phyloP scores from a whole-genome alignment of 2,113 vertebrate species.

The Oenanthe oenanthe region DNA sequence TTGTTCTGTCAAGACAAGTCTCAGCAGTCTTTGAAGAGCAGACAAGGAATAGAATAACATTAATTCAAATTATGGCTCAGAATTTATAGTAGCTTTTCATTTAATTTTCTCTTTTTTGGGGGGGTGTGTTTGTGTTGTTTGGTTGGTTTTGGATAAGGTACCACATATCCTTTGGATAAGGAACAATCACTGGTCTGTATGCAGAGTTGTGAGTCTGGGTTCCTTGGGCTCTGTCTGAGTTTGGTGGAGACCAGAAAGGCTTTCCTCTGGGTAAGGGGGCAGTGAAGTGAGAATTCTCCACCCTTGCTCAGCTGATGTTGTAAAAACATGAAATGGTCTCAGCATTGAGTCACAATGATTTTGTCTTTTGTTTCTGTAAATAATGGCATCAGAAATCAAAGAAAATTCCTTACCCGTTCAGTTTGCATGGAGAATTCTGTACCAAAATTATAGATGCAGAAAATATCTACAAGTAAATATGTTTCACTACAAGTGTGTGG shows the following conservation, averaged over 20 bases:
- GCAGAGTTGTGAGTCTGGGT: not conserved
- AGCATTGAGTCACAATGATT: not conserved
- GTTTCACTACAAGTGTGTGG: not conserved
- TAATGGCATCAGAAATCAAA: not conserved
- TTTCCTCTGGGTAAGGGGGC: not conserved
- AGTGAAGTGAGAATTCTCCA: not conserved
- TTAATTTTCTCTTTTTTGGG: not conserved
- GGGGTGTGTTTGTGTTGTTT: not conserved
- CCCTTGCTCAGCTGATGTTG: not conserved
- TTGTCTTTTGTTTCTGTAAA: not conserved
- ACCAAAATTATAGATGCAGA: not conserved
- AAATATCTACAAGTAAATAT: not conserved
- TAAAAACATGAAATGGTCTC: not conserved
- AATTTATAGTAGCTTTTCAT: not conserved
- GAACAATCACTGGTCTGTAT: rapidly evolving
- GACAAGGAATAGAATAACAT: not conserved
- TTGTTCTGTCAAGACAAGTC: not conserved
- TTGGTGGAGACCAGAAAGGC: not conserved
- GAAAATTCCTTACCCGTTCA: not conserved
- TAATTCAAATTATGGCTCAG: not conserved
- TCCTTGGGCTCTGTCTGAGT: not conserved
- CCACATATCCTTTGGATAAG: too few relatives aligned
- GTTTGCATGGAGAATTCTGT: not conserved
- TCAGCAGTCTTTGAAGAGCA: not conserved
- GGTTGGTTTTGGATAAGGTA: not conserved